Evolutionary conservation across 2,113 vertebrate species (phyloP), one percentile per base, ranked within the genome.

Genomic region (Myocastor coypus): DNA sequence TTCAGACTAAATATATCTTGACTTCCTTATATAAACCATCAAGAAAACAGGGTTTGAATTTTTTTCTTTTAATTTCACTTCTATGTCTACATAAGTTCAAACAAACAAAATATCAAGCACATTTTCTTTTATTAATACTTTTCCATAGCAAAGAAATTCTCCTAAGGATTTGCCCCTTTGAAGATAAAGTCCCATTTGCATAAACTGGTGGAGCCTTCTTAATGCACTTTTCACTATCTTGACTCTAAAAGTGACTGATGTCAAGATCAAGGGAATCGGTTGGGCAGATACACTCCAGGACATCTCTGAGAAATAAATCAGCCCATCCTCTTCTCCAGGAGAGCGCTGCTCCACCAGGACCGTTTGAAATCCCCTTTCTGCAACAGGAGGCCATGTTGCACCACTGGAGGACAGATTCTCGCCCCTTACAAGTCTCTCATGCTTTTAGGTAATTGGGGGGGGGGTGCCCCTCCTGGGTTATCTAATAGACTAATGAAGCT

Each of bases 401-500:
- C 87, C 68, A 85, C 13, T 37, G 78, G 61, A 66, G 63, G 68
- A 68, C 85, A 55, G 85, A 68, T 66, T 98, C 98, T 96, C 97
- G 88, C 97, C 96, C 97, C 96, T 98, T 73, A 96, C 9, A 59
- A 97, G 97, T 98, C 96, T 78, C 97, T 98, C 98, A 98, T 98
- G 99, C 98, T 98, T 98, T 96, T 98, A 89, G 97, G 98, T 98
- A 98, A 98, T 99, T 98, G 94, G 98, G 98, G 98, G 98, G 94
- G 98, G 98, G 98, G 98, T 98, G 98, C 98, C 99, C 98, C 98
- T 98, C 98, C 98, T 99, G 99, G 98, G 98, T 99, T 99, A 99
- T 99, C 99, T 99, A 98, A 98, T 95, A 96, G 97, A 98, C 98
- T 98, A 99, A 99, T 99, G 99, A 98, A 98, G 98, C 98, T 91